These are phyloP conservation scores for Pogonophryne albipinna DNA, from an alignment of 2,797 vertebrate species.

Conservation along the genomic window DNA sequence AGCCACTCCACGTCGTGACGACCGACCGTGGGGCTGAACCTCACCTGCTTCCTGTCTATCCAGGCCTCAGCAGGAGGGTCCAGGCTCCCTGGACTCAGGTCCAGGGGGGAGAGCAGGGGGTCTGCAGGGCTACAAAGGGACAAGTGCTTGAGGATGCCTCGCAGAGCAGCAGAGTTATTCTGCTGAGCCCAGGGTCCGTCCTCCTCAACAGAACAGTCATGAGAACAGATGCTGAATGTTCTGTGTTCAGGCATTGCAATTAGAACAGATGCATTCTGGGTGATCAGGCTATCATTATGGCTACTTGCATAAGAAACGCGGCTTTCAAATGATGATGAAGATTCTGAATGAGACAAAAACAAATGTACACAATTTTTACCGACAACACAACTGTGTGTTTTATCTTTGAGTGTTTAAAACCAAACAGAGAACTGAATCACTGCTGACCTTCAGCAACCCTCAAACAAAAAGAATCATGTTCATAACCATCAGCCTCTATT, in stretches of 20 bases:
- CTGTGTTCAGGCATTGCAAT: constrained; percentile 79
- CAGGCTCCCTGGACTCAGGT: constrained; percentile 53
- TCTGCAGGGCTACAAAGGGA: constrained; percentile 86
- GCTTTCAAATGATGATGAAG: constrained; percentile 71
- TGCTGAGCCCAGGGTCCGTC: constrained; percentile 43
- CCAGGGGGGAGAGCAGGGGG: constrained; percentile 67
- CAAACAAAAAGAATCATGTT: not conserved
- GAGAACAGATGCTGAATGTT: constrained; percentile 68
- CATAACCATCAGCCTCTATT: not conserved
- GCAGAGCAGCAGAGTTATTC: constrained; percentile 61
- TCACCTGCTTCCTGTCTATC: constrained; percentile 89
- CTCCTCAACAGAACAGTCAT: constrained; percentile 63
- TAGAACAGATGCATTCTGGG: constrained; percentile 50
- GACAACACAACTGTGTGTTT: constrained; percentile 5
- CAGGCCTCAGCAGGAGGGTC: constrained; percentile 71
- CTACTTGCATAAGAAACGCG: constrained; percentile 60
- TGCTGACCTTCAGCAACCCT: not conserved
- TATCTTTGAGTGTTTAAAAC: not conserved
- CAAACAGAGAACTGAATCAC: not conserved
- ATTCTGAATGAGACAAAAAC: constrained; percentile 83
- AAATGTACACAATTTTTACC: constrained; percentile 32
- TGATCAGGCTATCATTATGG: constrained; percentile 35
- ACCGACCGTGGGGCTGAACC: constrained; percentile 80
- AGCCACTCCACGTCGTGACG: constrained; percentile 56
- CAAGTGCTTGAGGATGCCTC: constrained; percentile 87